A percentile compares a stretch with the other conserved stretches of the same genome.
These are phyloP conservation scores for Hyposoter didymator DNA, from an alignment of 2,888 invertebrate genomes.

Conservation along the genomic window DNA sequence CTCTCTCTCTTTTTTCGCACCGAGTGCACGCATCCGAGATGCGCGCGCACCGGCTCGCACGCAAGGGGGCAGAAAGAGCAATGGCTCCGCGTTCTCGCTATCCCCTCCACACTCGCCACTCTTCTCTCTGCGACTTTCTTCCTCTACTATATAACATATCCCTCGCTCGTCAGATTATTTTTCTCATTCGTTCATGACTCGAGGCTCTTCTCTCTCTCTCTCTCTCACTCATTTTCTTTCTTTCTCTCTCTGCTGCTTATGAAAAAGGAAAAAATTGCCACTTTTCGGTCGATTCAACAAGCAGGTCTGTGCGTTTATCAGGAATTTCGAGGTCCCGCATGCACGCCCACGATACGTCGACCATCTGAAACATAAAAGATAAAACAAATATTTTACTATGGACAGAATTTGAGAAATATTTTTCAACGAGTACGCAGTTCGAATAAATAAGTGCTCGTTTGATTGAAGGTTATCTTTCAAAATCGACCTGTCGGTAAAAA, in stretches of 20 bases:
- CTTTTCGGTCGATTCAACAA: not conserved
- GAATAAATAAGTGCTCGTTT: not conserved
- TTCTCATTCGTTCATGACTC: conserved; percentile 36
- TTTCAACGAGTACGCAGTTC: not conserved
- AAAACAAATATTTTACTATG: not conserved
- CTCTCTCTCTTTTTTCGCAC: conserved; percentile 2
- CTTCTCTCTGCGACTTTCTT: conserved; percentile 52
- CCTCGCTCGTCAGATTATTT: conserved; percentile 16
- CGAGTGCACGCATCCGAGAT: conserved; percentile 53
- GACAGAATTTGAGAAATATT: not conserved
- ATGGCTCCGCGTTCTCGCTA: conserved; percentile 58
- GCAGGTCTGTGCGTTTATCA: conserved; percentile 8
- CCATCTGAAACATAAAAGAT: conserved; percentile 35
- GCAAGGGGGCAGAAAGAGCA: conserved; percentile 44
- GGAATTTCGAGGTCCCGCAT: not conserved
- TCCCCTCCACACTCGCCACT: conserved; percentile 11
- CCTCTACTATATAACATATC: conserved; percentile 19
- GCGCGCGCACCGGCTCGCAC: conserved; percentile 59
- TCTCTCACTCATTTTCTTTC: conserved; percentile 20
- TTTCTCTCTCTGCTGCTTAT: not conserved
- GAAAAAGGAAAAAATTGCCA: not conserved
- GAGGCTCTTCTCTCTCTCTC: conserved; percentile 1
- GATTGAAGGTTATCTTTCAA: not conserved
- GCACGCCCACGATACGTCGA: not conserved
- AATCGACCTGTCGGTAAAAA: too few relatives aligned